These are phyloP conservation scores for Agrochola lota DNA, from an alignment of 2,888 invertebrate species.

Conservation along the genomic window DNA sequence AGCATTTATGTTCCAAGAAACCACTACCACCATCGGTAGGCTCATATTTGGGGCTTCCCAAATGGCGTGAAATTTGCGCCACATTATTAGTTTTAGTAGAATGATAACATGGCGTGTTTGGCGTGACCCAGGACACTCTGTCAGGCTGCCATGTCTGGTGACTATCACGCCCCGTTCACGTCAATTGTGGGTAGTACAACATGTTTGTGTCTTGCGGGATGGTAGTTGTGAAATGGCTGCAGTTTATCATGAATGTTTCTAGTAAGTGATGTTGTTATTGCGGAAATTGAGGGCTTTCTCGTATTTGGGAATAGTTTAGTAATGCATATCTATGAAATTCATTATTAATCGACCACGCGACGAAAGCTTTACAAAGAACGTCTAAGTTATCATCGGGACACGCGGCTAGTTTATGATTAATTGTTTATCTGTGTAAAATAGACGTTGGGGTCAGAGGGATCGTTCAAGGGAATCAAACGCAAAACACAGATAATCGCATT, in stretches of 20 bases:
- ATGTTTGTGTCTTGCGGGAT: slow-evolving; percentile 33
- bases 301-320: slow-evolving; percentile 11
- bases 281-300: slow-evolving; percentile 22
- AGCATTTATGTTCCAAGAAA: slow-evolving; percentile 9
- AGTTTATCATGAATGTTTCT: slow-evolving; percentile 10
- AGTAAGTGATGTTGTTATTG: slow-evolving; percentile 14
- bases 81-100: slow-evolving; percentile 35
- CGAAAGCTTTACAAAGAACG: background rate
- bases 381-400: too few species aligned
- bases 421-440: slow-evolving; percentile 11
- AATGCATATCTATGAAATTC: background rate
- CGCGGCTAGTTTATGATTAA: background rate
- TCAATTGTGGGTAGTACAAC: slow-evolving; percentile 21
- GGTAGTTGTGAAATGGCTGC: slow-evolving; percentile 3
- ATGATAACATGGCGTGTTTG: slow-evolving; percentile 51
- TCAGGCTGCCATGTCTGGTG: slow-evolving; percentile 51
- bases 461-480: background rate
- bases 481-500: slow-evolving; percentile 2
- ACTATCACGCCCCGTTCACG: slow-evolving; percentile 28
- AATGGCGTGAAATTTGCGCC: slow-evolving; percentile 13
- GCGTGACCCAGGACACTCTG: slow-evolving; percentile 45
- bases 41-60: background rate
- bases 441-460: background rate
- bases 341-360: background rate
- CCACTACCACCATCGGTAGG: background rate